Evolutionary conservation across 2,797 vertebrate species (phyloP).

Genomic region (Pseudomugil tenellus): DNA sequence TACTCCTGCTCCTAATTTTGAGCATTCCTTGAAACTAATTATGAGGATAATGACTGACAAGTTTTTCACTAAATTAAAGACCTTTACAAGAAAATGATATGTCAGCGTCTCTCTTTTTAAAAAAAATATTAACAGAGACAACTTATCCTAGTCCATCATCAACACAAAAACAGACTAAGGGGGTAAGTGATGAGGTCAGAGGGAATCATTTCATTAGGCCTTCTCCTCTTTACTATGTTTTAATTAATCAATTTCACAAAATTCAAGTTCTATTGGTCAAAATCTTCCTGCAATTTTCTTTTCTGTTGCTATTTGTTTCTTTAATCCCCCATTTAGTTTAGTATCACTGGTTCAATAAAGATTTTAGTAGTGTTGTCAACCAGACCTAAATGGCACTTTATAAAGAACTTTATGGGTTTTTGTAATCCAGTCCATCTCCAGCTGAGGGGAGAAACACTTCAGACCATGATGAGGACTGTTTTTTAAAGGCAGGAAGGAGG

Average conservation of each 20-base stretch:
- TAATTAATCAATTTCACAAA: too few species aligned
- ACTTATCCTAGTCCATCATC: too few species aligned
- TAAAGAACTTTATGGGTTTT: slow-evolving; percentile 28
- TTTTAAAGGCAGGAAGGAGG: slow-evolving; percentile 55
- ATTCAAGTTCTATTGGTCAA: neutral
- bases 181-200: neutral
- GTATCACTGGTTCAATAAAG: neutral
- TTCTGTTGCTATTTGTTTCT: neutral
- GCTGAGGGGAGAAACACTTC: slow-evolving; percentile 34
- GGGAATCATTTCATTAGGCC: neutral
- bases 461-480: slow-evolving; percentile 30
- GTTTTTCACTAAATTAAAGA: too few species aligned
- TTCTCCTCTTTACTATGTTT: neutral
- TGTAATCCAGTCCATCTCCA: slow-evolving; percentile 41
- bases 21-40: neutral
- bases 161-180: too few species aligned
- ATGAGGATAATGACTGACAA: neutral
- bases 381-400: slow-evolving; percentile 16
- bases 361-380: slow-evolving; percentile 8
- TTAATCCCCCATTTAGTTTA: neutral
- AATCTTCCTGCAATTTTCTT: too few species aligned
- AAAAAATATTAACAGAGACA: too few species aligned
- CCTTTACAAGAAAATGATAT: neutral
- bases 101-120: too few species aligned
- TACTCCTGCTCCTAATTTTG: neutral